Percentiles rank a stretch among this genome's conserved stretches.
These are phyloP conservation scores for Tauraco hartlaubi DNA, from an alignment of 2,797 vertebrate species.

Conservation along the genomic window DNA sequence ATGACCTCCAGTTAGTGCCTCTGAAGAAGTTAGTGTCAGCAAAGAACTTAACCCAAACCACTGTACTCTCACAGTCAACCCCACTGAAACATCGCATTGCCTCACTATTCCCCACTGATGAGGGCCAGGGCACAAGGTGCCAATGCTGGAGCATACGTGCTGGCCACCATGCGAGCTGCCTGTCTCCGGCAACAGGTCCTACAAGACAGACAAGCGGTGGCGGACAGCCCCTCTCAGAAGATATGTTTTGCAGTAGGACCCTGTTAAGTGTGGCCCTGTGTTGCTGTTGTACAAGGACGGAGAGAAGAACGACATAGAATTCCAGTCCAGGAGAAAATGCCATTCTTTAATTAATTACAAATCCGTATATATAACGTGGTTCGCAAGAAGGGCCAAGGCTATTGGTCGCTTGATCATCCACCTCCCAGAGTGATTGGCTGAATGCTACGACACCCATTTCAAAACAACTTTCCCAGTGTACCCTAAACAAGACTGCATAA, in stretches of 20 bases:
- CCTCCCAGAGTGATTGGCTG: too few species aligned
- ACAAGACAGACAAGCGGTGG: rapidly evolving
- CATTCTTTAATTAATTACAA: too few species aligned
- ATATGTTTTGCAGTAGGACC: background rate
- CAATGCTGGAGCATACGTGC: rapidly evolving
- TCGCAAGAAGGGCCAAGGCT: too few species aligned
- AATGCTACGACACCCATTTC: too few species aligned
- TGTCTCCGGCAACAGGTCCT: background rate
- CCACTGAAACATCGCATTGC: rapidly evolving
- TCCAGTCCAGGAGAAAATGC: too few species aligned
- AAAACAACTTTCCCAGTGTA: too few species aligned
- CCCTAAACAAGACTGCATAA: too few species aligned
- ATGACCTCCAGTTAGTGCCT: background rate
- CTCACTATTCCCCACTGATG: rapidly evolving
- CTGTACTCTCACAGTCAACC: background rate
- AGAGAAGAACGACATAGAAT: too few species aligned
- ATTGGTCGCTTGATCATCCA: too few species aligned
- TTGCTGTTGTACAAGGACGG: too few species aligned
- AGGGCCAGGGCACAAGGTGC: background rate
- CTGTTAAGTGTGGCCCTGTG: background rate
- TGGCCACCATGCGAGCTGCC: background rate
- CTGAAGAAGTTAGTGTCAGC: background rate
- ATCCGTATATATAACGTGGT: too few species aligned
- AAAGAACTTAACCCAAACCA: background rate
- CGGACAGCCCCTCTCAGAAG: background rate